Base-by-base conservation (phyloP, 2,797 vertebrate genomes). In the Propithecus perrieri region DNA sequence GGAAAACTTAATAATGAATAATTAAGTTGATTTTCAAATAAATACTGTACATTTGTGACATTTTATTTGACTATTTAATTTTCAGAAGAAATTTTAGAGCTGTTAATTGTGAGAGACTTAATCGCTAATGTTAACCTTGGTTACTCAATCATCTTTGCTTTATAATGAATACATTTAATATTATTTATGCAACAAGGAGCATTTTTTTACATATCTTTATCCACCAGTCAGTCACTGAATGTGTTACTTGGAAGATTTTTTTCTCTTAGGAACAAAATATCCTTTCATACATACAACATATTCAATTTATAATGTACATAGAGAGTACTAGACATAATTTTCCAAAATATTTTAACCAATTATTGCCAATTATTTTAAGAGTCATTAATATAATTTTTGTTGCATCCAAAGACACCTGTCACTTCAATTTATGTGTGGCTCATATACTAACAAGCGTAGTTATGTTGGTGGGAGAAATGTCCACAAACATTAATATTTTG, bases 21-120 rank as follows among this genome's bases (percentile, higher is more conserved):
- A 20, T 35, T 72, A 22, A 30, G 33, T 59, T 79, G 24, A 94
- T 71, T 86, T 97, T 89, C 20, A 93, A 75, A 78, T 85, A 88
- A 80, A 61, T 48, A 41, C 0, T 13, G 0, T 43, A 41, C 1
- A 61, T 61, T 84, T 63, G 6, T 96, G 38, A 61, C 9, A 43
- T 74, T 92, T 90, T 88, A 38, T 79, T 94, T 96, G 59, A 76
- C 24, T 72, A 38, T 91, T 78, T 41, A 6, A 92, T n/a, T 74
- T 95, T 74, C 35, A n/a, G 9, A 72, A 69, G 9, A 88, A 33
- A 15, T 61, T 74, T 85, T 55, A 87, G 75, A 93, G 7, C 1
- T 86, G 30, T 65, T 69, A 24, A 65, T 79, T 78, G 1, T 24
- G 91, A 59, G 5, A 83, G 35, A 79, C 18, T 12, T 79, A 65